phyloP scores from a whole-genome alignment of 2,797 vertebrate genomes.

The Chaenodraco wilsoni region DNA sequence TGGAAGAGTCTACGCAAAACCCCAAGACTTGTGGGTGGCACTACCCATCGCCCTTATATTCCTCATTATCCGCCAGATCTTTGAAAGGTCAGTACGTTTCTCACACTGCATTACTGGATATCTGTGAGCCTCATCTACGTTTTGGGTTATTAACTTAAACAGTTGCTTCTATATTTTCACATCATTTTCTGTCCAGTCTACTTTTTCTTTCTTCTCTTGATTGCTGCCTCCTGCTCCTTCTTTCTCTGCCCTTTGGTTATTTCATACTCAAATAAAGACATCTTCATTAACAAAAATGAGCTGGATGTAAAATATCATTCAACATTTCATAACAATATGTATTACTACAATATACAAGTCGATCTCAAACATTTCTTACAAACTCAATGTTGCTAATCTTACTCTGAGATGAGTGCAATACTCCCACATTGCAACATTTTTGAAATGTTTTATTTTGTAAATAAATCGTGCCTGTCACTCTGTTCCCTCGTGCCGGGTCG shows the following conservation, averaged over 20 bases:
- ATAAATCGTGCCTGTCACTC: no score
- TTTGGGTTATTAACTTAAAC: constrained; percentile 12
- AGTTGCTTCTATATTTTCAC: constrained; percentile 11
- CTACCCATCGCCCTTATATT: constrained; percentile 93
- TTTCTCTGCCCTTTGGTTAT: neutral
- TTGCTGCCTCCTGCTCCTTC: neutral
- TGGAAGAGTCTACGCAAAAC: constrained; percentile 90
- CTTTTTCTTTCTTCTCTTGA: neutral
- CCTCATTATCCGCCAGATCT: constrained; percentile 90
- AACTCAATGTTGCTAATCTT: no score
- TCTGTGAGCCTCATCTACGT: neutral
- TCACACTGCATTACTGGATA: constrained; percentile 1
- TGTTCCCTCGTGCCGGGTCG: no score
- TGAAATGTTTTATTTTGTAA: no score
- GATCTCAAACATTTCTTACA: no score
- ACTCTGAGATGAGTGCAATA: no score
- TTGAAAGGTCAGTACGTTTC: constrained; percentile 88
- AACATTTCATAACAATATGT: no score
- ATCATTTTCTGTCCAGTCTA: neutral
- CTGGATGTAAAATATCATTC: no score
- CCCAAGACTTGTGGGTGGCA: constrained; percentile 88
- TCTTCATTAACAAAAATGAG: no score
- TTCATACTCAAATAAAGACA: no score
- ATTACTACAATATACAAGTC: no score
- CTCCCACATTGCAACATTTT: no score